Conservation (phyloP, 2,888 invertebrate species). For the Leistus spinibarbis region DNA sequence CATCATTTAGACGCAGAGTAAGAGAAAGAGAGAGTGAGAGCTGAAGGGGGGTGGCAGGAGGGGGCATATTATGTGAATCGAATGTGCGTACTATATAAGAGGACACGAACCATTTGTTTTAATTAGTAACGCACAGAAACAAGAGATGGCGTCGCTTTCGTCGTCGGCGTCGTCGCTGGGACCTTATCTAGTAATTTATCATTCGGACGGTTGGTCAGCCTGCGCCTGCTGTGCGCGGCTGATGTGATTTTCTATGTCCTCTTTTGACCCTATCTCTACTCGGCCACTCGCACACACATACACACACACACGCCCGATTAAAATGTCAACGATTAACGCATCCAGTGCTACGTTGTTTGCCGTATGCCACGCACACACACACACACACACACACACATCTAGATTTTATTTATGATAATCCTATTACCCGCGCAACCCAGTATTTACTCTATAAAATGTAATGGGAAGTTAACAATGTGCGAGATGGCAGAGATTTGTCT, state of each 20-base stretch:
- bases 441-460: background rate
- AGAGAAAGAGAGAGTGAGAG: background rate
- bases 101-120: slow-evolving; percentile 31
- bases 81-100: background rate
- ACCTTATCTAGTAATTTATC: slow-evolving; percentile 6
- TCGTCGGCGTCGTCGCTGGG: background rate
- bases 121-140: slow-evolving; percentile 38
- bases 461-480: background rate
- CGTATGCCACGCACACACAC: background rate
- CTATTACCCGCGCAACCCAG: background rate
- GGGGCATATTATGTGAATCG: background rate
- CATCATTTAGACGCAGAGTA: background rate
- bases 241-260: background rate
- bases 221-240: background rate
- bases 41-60: background rate
- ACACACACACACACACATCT: background rate
- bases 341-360: background rate
- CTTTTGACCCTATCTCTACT: background rate
- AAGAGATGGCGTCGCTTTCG: slow-evolving; percentile 13
- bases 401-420: background rate
- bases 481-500: background rate
- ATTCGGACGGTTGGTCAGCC: background rate
- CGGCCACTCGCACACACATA: background rate
- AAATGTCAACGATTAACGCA: background rate
- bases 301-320: background rate